A percentile compares a stretch with the other conserved stretches of the same genome.
These are phyloP conservation scores for Ormyrus nitidulus DNA, from an alignment of 2,888 invertebrate species.

Conservation along the genomic window DNA sequence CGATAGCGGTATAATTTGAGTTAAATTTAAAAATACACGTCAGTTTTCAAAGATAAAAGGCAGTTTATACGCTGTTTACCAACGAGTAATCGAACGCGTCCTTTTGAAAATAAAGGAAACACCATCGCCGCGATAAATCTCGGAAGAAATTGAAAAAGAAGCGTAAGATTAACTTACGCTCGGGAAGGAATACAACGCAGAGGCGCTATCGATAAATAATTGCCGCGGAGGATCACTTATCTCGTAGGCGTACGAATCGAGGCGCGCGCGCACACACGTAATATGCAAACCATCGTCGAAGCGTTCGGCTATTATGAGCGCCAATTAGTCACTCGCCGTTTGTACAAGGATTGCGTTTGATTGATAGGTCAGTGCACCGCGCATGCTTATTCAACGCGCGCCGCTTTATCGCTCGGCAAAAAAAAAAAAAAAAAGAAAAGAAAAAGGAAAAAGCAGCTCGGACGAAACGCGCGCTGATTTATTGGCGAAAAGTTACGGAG, in stretches of 20 bases:
- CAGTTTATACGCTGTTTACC: not conserved
- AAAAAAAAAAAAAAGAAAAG: not conserved
- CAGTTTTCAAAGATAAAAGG: too few species aligned
- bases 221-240: constrained; percentile 42
- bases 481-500: not conserved
- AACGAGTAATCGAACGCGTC: not conserved
- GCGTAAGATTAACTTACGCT: not conserved
- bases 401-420: not conserved
- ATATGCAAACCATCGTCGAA: constrained; percentile 20
- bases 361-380: constrained; percentile 47
- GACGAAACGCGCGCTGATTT: constrained; percentile 10
- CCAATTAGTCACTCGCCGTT: constrained; percentile 33
- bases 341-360: constrained; percentile 44
- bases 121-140: constrained; percentile 23
- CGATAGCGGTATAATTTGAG: too few species aligned
- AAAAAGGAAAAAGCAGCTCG: not conserved
- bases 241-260: constrained; percentile 43
- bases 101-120: not conserved
- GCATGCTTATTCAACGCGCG: constrained; percentile 4
- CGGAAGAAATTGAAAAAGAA: constrained; percentile 17
- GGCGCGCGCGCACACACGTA: constrained; percentile 7
- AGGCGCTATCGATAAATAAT: constrained; percentile 43
- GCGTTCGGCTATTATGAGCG: constrained; percentile 28
- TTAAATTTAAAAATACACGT: too few species aligned
- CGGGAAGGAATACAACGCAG: not conserved